phyloP scores from a whole-genome alignment of 2,888 invertebrate genomes.

The Cyaniris semiargus region DNA sequence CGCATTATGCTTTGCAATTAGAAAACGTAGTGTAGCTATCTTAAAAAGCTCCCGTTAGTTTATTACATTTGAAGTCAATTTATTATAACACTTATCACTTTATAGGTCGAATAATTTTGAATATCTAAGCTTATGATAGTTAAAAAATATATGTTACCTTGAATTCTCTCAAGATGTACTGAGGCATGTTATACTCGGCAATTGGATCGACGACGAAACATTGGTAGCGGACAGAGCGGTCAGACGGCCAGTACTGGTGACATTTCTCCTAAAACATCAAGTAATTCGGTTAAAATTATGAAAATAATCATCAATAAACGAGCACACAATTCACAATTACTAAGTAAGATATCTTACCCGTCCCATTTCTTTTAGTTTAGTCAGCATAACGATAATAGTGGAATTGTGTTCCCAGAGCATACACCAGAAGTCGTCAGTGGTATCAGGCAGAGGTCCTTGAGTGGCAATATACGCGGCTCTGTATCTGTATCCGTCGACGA shows the following conservation, averaged over 20 bases:
- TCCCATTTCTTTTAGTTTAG: constrained; percentile 98
- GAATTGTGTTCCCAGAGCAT: constrained; percentile 99
- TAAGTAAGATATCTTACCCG: constrained; percentile 82
- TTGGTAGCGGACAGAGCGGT: constrained; percentile 97
- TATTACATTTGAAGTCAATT: not conserved
- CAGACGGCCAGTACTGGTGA: constrained; percentile 99
- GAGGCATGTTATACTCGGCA: constrained; percentile 99
- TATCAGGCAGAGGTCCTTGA: constrained; percentile 98
- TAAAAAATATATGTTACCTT: constrained; percentile 78
- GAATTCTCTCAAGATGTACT: constrained; percentile 99
- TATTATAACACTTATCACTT: not conserved
- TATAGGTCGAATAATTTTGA: not conserved
- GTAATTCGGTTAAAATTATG: constrained; percentile 29
- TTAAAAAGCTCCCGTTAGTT: too few relatives aligned
- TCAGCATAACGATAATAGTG: constrained; percentile 99
- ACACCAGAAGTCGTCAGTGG: constrained; percentile 99
- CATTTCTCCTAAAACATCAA: constrained; percentile 92
- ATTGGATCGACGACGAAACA: constrained; percentile 99
- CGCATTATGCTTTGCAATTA: not conserved
- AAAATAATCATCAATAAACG: not conserved
- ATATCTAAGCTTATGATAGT: not conserved
- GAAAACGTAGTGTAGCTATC: too few relatives aligned
- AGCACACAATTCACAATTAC: too few relatives aligned
- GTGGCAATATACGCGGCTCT: constrained; percentile 97
- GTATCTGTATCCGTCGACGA: constrained; percentile 97